Base-by-base conservation (phyloP, 2,797 vertebrate species). In the Falco columbarius region DNA sequence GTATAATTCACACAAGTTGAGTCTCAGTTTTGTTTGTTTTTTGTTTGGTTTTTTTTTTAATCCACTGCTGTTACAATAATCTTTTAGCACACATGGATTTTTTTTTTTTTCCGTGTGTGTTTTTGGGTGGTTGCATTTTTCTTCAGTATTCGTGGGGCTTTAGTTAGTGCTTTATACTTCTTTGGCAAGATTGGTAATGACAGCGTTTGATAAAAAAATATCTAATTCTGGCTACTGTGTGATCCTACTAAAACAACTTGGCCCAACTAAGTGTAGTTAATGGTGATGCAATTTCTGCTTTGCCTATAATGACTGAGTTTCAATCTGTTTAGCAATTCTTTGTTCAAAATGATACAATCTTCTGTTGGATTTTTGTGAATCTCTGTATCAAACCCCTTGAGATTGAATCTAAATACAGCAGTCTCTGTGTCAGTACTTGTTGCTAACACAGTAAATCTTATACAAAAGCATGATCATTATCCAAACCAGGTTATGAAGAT, bases 281-380 rank as follows among this genome's bases (percentile, higher is more conserved):
- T 14, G 17, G 51, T 20, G 22, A 29, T 71, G 68, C 5, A 2
- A 59, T 65, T 73, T 84, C 38, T 80, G 26, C 30, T 83, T 52
- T 74, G 46, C 46, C 65, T 77, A 7, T 26, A 79, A 47, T 5
- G 32, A 77, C 65, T 93, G 91, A 51, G 21, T 87, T 92, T 68
- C 73, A 38, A 34, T 75, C 74, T 38, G 13, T 49, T 81, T 92
- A 91, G 94, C 74, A 86, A 54, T 65, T 67, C n/a, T 54, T 71
- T 63, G 46, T 49, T 93, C 29, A 82, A 87, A 81, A 90, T 24
- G 6, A 67, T 49, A 52, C n/a, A 62, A 54, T 96, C 92, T 82
- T 84, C n/a, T 92, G 90, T 84, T 58, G 77, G 38, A 89, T 82
- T 95, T 47, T 56, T 73, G 83, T 63, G 54, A 95, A 85, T 46